Percentiles rank a stretch among this genome's conserved stretches.
Conservation (phyloP, 2,888 invertebrate species). For the Ochropacha duplaris region DNA sequence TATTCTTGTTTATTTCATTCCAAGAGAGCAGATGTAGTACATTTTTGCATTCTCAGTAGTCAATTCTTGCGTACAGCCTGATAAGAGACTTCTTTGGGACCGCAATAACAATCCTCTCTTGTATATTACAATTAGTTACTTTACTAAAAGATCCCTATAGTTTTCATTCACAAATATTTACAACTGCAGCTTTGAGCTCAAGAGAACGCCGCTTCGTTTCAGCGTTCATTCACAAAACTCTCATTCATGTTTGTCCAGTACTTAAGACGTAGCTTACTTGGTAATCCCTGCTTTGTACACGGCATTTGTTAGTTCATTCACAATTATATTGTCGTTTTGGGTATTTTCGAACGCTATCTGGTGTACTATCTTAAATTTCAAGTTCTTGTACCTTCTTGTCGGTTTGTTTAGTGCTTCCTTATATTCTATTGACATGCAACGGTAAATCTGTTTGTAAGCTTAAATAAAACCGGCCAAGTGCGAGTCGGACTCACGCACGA, state of each 20-base stretch:
- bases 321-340: constrained; percentile 27
- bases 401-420: neutral
- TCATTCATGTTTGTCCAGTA: constrained; percentile 50
- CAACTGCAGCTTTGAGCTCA: constrained; percentile 56
- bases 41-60: neutral
- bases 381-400: neutral
- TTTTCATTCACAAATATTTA: constrained; percentile 71
- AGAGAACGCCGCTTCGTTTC: constrained; percentile 24
- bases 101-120: neutral
- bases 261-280: constrained; percentile 26
- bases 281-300: constrained; percentile 42
- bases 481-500: too few relatives aligned
- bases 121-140: neutral
- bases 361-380: constrained; percentile 2
- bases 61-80: neutral
- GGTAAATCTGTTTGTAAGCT: neutral
- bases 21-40: neutral
- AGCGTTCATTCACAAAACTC: constrained; percentile 32
- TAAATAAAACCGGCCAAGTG: too few relatives aligned
- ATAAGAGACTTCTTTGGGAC: neutral
- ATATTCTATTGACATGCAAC: neutral
- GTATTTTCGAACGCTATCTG: constrained; percentile 14
- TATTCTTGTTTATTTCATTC: neutral
- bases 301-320: constrained; percentile 43
- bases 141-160: constrained; percentile 1